These are phyloP conservation scores for Bombus confusus DNA, from an alignment of 1,140 invertebrate genomes.

Conservation along the genomic window DNA sequence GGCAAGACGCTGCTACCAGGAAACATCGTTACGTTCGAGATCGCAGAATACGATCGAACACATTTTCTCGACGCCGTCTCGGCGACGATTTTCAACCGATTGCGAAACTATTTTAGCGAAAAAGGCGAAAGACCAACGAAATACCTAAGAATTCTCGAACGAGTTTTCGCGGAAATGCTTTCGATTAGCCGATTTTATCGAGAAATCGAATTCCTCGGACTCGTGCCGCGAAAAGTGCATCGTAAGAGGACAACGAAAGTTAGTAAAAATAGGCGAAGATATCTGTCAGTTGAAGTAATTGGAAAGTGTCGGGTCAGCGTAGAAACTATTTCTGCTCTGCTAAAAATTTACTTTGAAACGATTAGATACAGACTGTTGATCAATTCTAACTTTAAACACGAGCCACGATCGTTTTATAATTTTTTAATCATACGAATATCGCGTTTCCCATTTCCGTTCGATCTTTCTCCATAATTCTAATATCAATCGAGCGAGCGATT, in stretches of 20 bases:
- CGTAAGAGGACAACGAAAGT: not conserved
- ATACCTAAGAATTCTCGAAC: not conserved
- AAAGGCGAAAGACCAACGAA: not conserved
- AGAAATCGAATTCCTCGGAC: not conserved
- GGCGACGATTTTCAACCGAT: not conserved
- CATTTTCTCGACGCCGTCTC: not conserved
- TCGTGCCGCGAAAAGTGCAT: not conserved
- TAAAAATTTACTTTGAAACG: not conserved
- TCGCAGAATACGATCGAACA: constrained; percentile 23
- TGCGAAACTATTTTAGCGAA: not conserved
- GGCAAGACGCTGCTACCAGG: not conserved
- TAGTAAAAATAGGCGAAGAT: too few species aligned
- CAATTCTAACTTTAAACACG: not conserved
- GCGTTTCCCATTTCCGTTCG: too few species aligned
- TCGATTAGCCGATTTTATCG: not conserved
- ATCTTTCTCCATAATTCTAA: too few species aligned
- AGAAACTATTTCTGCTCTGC: not conserved
- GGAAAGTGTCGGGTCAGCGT: not conserved
- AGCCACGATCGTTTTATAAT: too few species aligned
- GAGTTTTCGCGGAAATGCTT: not conserved
- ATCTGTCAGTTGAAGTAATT: too few species aligned
- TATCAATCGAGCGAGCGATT: too few species aligned
- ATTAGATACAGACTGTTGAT: not conserved
- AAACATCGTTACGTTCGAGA: constrained; percentile 32
- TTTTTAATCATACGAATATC: too few species aligned